Percentiles rank a stretch among this genome's conserved stretches.
Conservation (phyloP, 1,140 invertebrate genomes). For the Arion vulgaris region DNA sequence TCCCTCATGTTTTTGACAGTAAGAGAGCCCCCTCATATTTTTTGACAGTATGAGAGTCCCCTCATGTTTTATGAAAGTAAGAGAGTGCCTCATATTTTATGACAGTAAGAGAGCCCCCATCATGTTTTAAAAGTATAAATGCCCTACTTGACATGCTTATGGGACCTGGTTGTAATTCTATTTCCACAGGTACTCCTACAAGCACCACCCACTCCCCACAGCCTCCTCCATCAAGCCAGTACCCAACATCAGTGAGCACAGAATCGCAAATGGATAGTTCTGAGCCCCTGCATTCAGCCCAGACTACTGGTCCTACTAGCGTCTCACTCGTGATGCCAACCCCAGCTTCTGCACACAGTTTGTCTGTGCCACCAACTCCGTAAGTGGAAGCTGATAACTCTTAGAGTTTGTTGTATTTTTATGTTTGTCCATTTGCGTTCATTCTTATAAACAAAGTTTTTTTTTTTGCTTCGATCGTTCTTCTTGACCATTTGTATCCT, state of each 20-base stretch:
- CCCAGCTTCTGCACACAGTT: constrained; percentile 1
- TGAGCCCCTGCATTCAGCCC: constrained; percentile 29
- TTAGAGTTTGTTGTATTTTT: constrained; percentile 6
- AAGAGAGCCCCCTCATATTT: too few species aligned
- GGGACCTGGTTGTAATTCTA: constrained; percentile 8
- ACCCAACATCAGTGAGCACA: constrained; percentile 3
- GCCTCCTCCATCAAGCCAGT: background rate
- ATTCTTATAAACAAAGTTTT: too few species aligned
- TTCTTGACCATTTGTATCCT: too few species aligned
- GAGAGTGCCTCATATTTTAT: too few species aligned
- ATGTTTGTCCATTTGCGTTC: too few species aligned
- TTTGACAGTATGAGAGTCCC: too few species aligned
- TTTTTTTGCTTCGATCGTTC: too few species aligned
- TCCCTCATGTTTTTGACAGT: too few species aligned
- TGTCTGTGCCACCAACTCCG: constrained; percentile 2
- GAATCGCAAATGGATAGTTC: background rate
- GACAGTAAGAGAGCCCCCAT: too few species aligned
- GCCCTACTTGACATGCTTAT: too few species aligned
- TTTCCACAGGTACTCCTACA: background rate
- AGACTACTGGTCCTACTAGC: constrained; percentile 26
- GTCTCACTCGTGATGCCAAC: constrained; percentile 27
- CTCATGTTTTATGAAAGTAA: too few species aligned
- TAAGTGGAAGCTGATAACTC: constrained; percentile 22
- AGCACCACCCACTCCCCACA: constrained; percentile 1
- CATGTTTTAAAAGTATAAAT: too few species aligned